A percentile compares a stretch with the other conserved stretches of the same genome.
phyloP scores from a whole-genome alignment of 2,113 vertebrate genomes.

The Poecile atricapillus region DNA sequence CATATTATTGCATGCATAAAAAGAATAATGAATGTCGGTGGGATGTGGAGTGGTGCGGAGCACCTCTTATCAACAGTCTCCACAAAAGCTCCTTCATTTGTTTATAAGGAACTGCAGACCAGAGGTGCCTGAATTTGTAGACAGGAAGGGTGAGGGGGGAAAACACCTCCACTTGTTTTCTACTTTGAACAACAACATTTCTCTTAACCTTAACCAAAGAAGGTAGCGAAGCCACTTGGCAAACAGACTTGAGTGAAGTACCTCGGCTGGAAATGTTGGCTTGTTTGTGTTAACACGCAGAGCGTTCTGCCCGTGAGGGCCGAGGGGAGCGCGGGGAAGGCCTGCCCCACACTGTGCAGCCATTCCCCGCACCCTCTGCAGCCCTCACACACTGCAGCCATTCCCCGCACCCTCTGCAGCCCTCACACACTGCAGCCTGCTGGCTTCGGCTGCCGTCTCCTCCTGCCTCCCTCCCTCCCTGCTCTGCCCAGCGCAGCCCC shows the following conservation, averaged over 20 bases:
- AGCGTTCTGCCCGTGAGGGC: rapidly evolving
- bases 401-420: background rate
- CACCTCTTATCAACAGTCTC: constrained; percentile 41
- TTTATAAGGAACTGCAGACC: constrained; percentile 40
- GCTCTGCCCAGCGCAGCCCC: background rate
- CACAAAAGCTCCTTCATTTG: constrained; percentile 55
- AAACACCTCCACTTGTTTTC: constrained; percentile 42
- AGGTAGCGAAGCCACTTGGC: constrained; percentile 28
- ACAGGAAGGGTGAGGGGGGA: constrained; percentile 64
- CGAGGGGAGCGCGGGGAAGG: background rate
- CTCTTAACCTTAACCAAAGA: constrained; percentile 39
- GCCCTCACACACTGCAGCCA: background rate
- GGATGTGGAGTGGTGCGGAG: background rate
- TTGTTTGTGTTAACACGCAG: background rate
- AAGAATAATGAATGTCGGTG: background rate
- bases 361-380: background rate
- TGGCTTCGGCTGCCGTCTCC: background rate
- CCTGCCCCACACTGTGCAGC: rapidly evolving
- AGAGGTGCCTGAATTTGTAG: constrained; percentile 30
- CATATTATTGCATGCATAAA: background rate
- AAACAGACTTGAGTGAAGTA: background rate
- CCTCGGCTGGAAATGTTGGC: constrained; percentile 23
- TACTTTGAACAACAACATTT: constrained; percentile 38
- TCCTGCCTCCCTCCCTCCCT: background rate
- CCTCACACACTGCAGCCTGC: background rate